Base-by-base conservation (phyloP, 2,888 invertebrate genomes). In the Mimachlamys varia region DNA sequence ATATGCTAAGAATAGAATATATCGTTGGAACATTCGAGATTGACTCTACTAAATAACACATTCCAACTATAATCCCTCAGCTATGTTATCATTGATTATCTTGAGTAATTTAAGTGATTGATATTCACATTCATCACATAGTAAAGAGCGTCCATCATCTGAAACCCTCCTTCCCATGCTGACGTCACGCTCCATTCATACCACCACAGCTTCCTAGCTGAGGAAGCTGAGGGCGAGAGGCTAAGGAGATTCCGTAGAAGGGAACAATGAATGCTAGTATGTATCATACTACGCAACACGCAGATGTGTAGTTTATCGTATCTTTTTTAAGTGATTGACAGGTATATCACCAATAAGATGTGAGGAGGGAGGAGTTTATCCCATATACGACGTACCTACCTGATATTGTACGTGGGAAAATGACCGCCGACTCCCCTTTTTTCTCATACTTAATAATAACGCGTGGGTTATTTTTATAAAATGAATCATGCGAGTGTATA, bases 111-210 rank as follows among this genome's bases (percentile, higher is more conserved):
- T 3, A 19, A 33, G 76, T 2, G 13, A 76, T 76, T 33, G 76
- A 76, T n/a, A n/a, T 33, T 27, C 76, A 76, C 76, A 76, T 76
- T 76, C 76, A 76, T 17, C 13, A 76, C 27, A 76, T 76, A 76
- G 76, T 76, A 27, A 76, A 2, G 27, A 12, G 7, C 10, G 33
- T 19, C 27, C 10, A 76, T 76, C 76, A 76, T 76, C 22, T 13
- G 27, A 76, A 27, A 76, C 27, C 12, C 33, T 33, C 27, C 76
- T 76, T 76, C 76, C 76, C 27, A 33, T 0, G 33, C 1, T 76
- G 76, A 76, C 76, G 33, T 76, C 76, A 76, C 76, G 76, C 27
- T 76, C 33, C 76, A 76, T 76, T 76, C 76, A 76, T 76, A 76
- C 33, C 27, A 76, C 33, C 76, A 76, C 33, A 10, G 76, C 27